Conservation (phyloP, 2,113 vertebrate species). For the Odocoileus hemionus region DNA sequence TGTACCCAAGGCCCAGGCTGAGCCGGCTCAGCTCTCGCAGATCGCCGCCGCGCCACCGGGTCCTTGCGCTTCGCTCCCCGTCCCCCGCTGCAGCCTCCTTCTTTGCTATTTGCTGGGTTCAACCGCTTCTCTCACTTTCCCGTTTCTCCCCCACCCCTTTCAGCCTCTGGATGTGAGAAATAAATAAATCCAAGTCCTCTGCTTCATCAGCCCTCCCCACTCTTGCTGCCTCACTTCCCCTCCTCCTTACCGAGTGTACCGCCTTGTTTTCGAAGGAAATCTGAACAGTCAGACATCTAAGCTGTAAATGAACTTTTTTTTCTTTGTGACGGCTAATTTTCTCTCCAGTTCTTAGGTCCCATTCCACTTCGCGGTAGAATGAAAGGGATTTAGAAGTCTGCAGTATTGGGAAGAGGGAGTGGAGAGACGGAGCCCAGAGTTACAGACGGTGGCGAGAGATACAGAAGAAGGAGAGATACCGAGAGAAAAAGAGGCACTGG, state of each 20-base stretch:
- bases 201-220: neutral
- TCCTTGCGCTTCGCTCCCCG: neutral
- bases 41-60: neutral
- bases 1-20: neutral
- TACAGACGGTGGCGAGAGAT: neutral
- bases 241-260: slow-evolving; percentile 80
- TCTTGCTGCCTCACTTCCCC: slow-evolving; percentile 49
- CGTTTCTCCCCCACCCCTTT: neutral
- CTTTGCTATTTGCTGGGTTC: neutral
- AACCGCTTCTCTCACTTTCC: neutral
- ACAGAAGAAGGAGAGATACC: neutral
- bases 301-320: slow-evolving; percentile 77
- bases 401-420: neutral
- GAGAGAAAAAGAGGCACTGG: neutral
- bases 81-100: neutral
- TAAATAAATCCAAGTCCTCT: neutral
- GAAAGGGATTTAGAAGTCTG: slow-evolving; percentile 54
- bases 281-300: slow-evolving; percentile 72
- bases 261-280: slow-evolving; percentile 79
- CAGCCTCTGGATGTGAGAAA: slow-evolving; percentile 4
- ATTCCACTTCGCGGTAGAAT: slow-evolving; percentile 58
- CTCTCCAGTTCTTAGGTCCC: slow-evolving; percentile 68
- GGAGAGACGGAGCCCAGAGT: slow-evolving; percentile 11
- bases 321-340: slow-evolving; percentile 80
- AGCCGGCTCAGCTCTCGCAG: neutral